Conservation (phyloP, 2,888 invertebrate genomes). For the Apantesis nais region DNA sequence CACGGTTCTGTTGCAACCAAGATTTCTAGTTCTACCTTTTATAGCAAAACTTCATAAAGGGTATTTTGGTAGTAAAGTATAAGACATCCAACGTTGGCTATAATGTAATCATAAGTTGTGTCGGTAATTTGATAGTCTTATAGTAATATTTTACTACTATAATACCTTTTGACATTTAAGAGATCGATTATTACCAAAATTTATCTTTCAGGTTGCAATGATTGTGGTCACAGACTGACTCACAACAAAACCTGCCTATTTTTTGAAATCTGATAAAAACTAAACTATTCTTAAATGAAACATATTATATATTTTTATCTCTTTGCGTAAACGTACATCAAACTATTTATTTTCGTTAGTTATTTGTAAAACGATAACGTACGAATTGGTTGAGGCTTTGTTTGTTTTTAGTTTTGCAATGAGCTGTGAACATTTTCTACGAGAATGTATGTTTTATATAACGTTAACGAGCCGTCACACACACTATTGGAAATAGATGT, state of each 20-base stretch:
- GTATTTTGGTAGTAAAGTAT: too few species aligned
- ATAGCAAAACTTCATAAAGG: too few species aligned
- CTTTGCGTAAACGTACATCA: slow-evolving; percentile 24
- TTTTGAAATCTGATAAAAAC: not conserved
- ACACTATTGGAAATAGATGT: slow-evolving; percentile 6
- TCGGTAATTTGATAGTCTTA: too few species aligned
- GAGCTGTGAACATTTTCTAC: slow-evolving; percentile 13
- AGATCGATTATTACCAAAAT: too few species aligned
- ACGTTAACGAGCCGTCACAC: slow-evolving; percentile 11
- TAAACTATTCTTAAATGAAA: not conserved
- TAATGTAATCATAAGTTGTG: too few species aligned
- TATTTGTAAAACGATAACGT: slow-evolving; percentile 20
- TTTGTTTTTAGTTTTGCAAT: slow-evolving; percentile 18
- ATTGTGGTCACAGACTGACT: too few species aligned
- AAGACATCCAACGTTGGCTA: too few species aligned
- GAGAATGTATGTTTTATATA: slow-evolving; percentile 12
- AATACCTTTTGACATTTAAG: too few species aligned
- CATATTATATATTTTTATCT: slow-evolving; percentile 19
- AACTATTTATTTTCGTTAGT: slow-evolving; percentile 22
- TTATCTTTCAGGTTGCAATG: too few species aligned
- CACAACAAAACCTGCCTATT: not conserved
- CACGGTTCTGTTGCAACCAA: too few species aligned
- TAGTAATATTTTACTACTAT: too few species aligned
- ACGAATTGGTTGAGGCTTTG: not conserved
- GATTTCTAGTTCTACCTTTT: too few species aligned